Base-by-base conservation (phyloP, 2,113 vertebrate genomes). In the Tonatia bakeri region DNA sequence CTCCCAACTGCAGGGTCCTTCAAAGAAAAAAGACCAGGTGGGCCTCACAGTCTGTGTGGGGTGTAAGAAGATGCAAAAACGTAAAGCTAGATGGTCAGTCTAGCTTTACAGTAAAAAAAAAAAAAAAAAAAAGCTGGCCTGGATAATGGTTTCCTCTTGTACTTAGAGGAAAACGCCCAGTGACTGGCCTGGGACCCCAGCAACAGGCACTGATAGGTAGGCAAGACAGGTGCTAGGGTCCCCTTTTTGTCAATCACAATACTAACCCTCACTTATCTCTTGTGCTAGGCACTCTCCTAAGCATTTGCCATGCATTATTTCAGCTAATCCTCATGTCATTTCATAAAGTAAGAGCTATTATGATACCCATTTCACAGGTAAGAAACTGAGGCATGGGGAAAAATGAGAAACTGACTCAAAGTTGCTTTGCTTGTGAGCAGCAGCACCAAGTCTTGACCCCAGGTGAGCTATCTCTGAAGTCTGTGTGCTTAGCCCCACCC, bases 381-480 rank as follows among this genome's bases (percentile, higher is more conserved):
- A 61, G 20, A n/a, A 92, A 40, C 36, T 81, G 80, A 90, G 75
- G 75, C 14, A 45, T 13, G 76, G 19, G 33, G 13, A 28, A 28
- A 90, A 11, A 64, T 36, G 17, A 87, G 22, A 33, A 50, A 72
- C 36, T 47, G 77, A 59, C 28, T 85, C 16, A 59, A 17, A 22
- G 33, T 70, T 87, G 38, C 79, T 94, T 90, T 88, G 38, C 87
- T 87, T 91, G 17, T 93, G 38, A 90, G 70, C 86, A 87, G n/a
- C 56, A 93, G 80, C 85, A 81, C 26, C 17, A 82, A 26, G 22
- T 54, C 52, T 76, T 70, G 22, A 86, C 83, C 7, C n/a, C 64
- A 56, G 28, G 24, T 94, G 38, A 1, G 20, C 52, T 59, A 8
- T 45, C 33, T 81, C 61, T 82, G 65, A 75, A 92, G 36, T 64